phyloP scores from a whole-genome alignment of 1,140 invertebrate species.

The Hermatobates lingyangjiaoensis region DNA sequence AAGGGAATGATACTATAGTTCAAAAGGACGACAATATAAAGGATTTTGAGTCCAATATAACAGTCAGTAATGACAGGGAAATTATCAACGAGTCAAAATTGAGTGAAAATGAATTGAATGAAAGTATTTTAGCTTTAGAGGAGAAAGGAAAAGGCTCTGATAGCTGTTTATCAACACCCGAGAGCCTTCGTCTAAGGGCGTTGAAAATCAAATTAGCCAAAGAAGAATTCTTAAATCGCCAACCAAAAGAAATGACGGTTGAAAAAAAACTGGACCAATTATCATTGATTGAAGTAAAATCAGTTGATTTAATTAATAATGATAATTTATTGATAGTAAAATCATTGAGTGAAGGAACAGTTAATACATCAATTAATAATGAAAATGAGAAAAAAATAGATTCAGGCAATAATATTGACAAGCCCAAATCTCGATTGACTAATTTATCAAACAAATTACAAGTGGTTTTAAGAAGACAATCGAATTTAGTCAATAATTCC shows the following conservation, averaged over 20 bases:
- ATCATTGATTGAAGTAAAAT: not conserved
- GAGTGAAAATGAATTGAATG: too few relatives aligned
- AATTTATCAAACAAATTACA: too few relatives aligned
- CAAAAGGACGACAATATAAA: too few relatives aligned
- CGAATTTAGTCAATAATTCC: not conserved
- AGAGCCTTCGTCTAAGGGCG: not conserved
- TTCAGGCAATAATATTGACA: not conserved
- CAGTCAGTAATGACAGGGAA: too few relatives aligned
- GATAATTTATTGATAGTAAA: not conserved
- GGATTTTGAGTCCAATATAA: too few relatives aligned
- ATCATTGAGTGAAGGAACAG: not conserved
- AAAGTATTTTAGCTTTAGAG: not conserved
- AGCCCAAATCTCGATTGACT: not conserved
- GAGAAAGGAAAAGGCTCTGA: not conserved
- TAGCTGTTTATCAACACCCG: not conserved
- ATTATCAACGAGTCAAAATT: too few relatives aligned
- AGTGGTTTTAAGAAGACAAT: not conserved
- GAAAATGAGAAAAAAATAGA: not conserved
- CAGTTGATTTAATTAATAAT: not conserved
- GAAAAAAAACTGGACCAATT: not conserved
- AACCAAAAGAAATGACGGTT: not conserved
- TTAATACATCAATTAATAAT: not conserved
- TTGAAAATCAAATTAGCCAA: not conserved
- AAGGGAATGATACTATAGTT: too few relatives aligned
- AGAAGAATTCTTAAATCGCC: not conserved